These are phyloP conservation scores for Drosophila merina DNA, from an alignment of 2,888 invertebrate genomes.

Conservation along the genomic window DNA sequence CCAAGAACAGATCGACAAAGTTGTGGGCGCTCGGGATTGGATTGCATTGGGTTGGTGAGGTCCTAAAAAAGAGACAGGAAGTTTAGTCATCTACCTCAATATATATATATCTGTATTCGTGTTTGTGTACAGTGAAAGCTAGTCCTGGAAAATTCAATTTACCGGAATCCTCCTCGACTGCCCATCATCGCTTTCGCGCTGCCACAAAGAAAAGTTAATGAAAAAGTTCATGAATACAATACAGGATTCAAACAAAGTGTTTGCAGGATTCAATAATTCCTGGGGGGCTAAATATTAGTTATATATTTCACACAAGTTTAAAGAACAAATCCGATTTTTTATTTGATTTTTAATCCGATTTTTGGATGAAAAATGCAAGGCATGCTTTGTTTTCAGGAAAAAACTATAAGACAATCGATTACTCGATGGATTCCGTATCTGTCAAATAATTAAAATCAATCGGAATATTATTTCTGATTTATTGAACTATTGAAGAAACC, in stretches of 20 bases:
- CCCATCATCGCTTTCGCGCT: constrained; percentile 19
- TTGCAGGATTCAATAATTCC: constrained; percentile 5
- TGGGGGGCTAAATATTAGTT: constrained; percentile 3
- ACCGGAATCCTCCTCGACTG: constrained; percentile 24
- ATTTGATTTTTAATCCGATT: too few relatives aligned
- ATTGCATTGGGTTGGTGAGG: neutral
- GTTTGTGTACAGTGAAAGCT: constrained; percentile 19
- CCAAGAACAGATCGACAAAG: constrained; percentile 23
- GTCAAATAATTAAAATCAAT: too few relatives aligned
- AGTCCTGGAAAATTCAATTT: constrained; percentile 30
- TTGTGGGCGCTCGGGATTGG: neutral
- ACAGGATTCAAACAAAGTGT: neutral
- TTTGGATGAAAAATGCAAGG: too few relatives aligned
- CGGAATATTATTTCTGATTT: too few relatives aligned
- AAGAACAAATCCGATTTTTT: too few relatives aligned
- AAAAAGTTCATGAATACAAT: constrained; percentile 26
- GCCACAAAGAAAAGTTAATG: constrained; percentile 24
- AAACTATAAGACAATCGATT: too few relatives aligned
- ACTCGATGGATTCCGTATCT: too few relatives aligned
- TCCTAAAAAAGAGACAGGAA: neutral
- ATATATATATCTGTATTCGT: too few relatives aligned
- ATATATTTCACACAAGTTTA: neutral
- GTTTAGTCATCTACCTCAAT: constrained; percentile 9
- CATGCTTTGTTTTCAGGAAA: too few relatives aligned
- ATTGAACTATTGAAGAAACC: too few relatives aligned